Evolutionary conservation across 2,888 invertebrate genomes (phyloP).

Genomic region (Oconnorella tubifera): DNA sequence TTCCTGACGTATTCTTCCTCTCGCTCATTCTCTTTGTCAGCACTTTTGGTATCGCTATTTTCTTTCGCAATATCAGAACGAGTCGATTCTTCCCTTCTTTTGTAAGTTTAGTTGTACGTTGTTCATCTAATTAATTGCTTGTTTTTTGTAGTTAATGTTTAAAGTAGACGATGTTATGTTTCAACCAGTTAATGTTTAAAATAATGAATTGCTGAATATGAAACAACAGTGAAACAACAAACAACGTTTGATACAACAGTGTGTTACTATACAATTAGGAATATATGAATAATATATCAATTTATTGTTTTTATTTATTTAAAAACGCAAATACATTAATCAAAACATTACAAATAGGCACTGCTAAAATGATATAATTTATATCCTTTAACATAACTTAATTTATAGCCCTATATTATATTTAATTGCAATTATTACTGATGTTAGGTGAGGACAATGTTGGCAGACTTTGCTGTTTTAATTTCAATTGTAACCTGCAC

Average conservation of each 20-base stretch:
- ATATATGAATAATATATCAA: too few species aligned
- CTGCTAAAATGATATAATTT: too few species aligned
- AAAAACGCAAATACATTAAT: too few species aligned
- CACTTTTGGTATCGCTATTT: conserved; percentile 81
- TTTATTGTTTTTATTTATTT: too few species aligned
- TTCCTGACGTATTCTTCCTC: conserved; percentile 82
- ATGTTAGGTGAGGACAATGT: conserved; percentile 36
- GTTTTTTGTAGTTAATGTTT: background rate
- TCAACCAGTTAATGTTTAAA: background rate
- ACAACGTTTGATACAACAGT: background rate
- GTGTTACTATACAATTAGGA: too few species aligned
- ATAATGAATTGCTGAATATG: background rate
- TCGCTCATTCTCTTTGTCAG: conserved; percentile 85
- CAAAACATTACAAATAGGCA: too few species aligned
- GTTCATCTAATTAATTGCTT: background rate
- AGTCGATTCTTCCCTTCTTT: conserved; percentile 85
- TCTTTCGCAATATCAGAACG: conserved; percentile 86
- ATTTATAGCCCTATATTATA: too few species aligned
- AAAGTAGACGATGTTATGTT: background rate
- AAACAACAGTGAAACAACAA: background rate
- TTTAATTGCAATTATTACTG: too few species aligned
- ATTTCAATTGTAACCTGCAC: conserved; percentile 90
- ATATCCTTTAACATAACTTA: too few species aligned
- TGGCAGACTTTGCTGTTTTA: conserved; percentile 68
- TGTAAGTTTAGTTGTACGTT: conserved; percentile 60